Evolutionary conservation across 2,113 vertebrate species (phyloP).

Genomic region (Aptenodytes forsteri): DNA sequence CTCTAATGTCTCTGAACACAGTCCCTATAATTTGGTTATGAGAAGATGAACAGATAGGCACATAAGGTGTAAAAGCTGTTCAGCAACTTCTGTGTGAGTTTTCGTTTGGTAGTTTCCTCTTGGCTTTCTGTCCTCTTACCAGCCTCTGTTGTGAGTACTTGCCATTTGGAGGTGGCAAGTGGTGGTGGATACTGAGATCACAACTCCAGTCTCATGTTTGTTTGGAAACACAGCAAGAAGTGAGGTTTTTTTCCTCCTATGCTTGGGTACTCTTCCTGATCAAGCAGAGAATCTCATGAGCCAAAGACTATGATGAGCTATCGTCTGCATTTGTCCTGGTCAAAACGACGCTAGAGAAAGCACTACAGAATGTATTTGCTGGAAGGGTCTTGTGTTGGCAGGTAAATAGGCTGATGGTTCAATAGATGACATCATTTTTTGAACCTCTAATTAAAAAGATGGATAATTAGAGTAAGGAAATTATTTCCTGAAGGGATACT

Average conservation of each 20-base stretch:
- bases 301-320: background rate
- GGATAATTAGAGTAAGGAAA: background rate
- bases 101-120: background rate
- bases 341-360: background rate
- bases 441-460: conserved; percentile 18
- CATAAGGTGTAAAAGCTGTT: background rate
- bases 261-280: background rate
- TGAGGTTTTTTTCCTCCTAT: background rate
- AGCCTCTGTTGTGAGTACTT: background rate
- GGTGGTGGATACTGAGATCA: background rate
- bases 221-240: background rate
- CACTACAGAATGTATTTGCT: background rate
- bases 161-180: background rate
- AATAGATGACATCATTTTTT: background rate
- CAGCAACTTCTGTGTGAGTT: background rate
- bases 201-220: background rate
- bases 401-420: background rate
- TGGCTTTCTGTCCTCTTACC: background rate
- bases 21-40: fast-evolving
- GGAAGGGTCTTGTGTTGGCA: background rate
- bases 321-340: background rate
- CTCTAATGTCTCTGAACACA: background rate
- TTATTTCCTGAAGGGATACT: background rate
- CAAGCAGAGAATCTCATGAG: background rate
- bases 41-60: background rate